Conservation (phyloP, 2,888 invertebrate genomes). For the Cyclophora albipunctata region DNA sequence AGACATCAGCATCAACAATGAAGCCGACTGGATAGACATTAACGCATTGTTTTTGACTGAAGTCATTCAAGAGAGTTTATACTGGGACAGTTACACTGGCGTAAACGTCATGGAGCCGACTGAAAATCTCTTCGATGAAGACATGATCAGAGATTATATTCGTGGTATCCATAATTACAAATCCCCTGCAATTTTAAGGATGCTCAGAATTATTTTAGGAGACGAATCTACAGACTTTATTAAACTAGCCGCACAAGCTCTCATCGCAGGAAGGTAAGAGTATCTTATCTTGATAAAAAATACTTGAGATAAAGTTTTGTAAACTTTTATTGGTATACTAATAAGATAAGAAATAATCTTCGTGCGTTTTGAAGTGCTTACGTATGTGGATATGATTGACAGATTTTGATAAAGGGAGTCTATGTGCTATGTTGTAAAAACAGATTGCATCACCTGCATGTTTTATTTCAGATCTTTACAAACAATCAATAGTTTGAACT, state of each 20-base stretch:
- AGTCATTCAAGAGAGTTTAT: constrained; percentile 55
- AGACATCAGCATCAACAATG: constrained; percentile 20
- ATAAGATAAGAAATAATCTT: neutral
- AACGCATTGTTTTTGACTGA: constrained; percentile 54
- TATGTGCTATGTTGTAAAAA: no score
- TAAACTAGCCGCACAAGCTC: constrained; percentile 31
- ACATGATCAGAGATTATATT: constrained; percentile 35
- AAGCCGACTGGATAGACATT: constrained; percentile 40
- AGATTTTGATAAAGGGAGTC: no score
- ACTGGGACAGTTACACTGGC: constrained; percentile 37
- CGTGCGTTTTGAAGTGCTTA: no score
- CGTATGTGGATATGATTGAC: no score
- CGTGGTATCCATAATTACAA: constrained; percentile 46
- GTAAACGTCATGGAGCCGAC: constrained; percentile 30
- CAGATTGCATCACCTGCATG: no score
- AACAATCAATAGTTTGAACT: constrained; percentile 32
- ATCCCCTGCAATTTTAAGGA: constrained; percentile 49
- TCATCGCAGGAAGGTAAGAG: constrained; percentile 40
- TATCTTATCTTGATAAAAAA: neutral
- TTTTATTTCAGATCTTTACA: constrained; percentile 31
- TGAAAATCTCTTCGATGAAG: constrained; percentile 35
- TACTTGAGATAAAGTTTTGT: constrained; percentile 9
- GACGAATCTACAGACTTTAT: constrained; percentile 37
- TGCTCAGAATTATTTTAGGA: constrained; percentile 42
- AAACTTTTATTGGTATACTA: constrained; percentile 6